Percentiles rank a stretch among this genome's conserved stretches.
Conservation (phyloP, 1,140 invertebrate genomes). For the Drosophila neocordata region DNA sequence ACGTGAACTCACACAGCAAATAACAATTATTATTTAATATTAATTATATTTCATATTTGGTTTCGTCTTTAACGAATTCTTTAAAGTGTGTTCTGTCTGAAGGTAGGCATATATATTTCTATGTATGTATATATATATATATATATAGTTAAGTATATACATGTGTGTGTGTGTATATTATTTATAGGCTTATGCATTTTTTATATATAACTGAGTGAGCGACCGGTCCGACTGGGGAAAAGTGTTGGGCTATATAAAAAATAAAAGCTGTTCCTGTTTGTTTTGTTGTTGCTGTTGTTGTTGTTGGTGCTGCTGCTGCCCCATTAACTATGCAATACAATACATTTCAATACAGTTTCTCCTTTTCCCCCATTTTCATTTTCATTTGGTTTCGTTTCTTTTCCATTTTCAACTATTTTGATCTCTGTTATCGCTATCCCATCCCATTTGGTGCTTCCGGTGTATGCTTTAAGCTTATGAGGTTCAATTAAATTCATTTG, state of each 20-base stretch:
- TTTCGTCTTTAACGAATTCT: slow-evolving; percentile 9
- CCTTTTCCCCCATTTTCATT: not conserved
- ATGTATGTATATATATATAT: not conserved
- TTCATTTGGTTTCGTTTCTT: too few species aligned
- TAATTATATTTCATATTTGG: slow-evolving; percentile 17
- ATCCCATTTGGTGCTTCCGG: slow-evolving; percentile 24
- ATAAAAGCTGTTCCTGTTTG: not conserved
- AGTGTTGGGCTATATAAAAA: not conserved
- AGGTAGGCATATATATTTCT: not conserved
- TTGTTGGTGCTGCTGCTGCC: not conserved
- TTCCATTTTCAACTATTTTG: not conserved
- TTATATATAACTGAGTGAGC: slow-evolving; percentile 18
- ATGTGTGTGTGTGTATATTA: slow-evolving; percentile 1
- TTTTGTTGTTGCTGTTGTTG: not conserved
- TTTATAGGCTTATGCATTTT: slow-evolving; percentile 10
- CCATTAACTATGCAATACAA: slow-evolving; percentile 4
- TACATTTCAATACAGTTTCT: not conserved
- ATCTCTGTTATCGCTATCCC: not conserved
- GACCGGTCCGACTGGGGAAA: not conserved
- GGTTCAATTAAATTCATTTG: slow-evolving; percentile 64
- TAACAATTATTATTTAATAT: slow-evolving; percentile 58
- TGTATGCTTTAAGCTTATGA: slow-evolving; percentile 69
- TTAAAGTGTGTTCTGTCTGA: not conserved
- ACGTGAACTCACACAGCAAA: slow-evolving; percentile 69
- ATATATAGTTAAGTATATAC: not conserved